These are phyloP conservation scores for Dryoscopus gambensis DNA, from an alignment of 2,113 vertebrate genomes.

Conservation along the genomic window DNA sequence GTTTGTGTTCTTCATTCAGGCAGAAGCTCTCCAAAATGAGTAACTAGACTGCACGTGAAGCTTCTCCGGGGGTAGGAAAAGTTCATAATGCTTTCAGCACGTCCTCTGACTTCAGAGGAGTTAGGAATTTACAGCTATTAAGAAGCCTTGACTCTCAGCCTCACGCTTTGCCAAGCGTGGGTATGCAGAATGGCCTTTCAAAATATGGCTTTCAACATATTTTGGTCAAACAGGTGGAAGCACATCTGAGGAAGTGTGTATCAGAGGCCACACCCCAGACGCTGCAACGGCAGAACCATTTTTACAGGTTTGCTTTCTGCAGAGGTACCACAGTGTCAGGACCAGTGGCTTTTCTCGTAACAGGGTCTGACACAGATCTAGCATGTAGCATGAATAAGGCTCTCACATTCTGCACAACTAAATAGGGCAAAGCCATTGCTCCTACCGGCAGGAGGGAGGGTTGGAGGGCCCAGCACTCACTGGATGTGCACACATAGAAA, in stretches of 20 bases:
- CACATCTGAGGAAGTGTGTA: background rate
- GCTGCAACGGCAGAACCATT: background rate
- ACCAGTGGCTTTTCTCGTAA: background rate
- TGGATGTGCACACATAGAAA: conserved; percentile 71
- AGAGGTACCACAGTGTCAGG: conserved; percentile 43
- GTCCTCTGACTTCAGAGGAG: conserved; percentile 41
- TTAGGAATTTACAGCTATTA: conserved; percentile 26
- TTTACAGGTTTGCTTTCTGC: conserved; percentile 48
- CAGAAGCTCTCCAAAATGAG: conserved; percentile 68
- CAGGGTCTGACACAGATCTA: conserved; percentile 21
- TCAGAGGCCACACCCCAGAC: background rate
- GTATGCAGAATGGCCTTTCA: conserved; percentile 37
- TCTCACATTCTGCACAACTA: conserved; percentile 53
- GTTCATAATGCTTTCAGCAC: conserved; percentile 41
- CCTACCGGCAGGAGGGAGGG: conserved; percentile 64
- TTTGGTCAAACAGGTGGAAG: conserved; percentile 60
- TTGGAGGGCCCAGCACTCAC: conserved; percentile 70
- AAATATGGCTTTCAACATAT: background rate
- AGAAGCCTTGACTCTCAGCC: conserved; percentile 51
- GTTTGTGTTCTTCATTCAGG: conserved; percentile 67
- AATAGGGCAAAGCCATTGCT: conserved; percentile 67
- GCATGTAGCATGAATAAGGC: conserved; percentile 40
- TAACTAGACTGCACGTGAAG: conserved; percentile 69
- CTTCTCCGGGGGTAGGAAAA: conserved; percentile 70
- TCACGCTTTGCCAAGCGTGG: conserved; percentile 13